Evolutionary conservation across 2,888 invertebrate species (phyloP).

Genomic region (Rugalucina vietnamica): DNA sequence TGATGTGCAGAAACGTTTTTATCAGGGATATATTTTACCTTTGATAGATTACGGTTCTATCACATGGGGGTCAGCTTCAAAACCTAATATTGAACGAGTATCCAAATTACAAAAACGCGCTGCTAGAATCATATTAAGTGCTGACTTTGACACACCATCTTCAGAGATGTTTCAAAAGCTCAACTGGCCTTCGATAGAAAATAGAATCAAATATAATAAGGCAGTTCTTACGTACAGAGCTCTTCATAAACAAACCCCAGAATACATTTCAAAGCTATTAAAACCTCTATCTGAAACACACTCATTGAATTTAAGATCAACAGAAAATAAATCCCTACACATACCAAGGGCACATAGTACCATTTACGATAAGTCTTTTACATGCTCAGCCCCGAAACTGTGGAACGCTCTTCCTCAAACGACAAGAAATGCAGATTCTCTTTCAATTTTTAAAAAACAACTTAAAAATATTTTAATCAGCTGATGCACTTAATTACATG

Average conservation of each 20-base stretch:
- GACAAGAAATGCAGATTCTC: too few relatives aligned
- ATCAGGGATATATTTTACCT: not conserved
- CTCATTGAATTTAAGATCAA: not conserved
- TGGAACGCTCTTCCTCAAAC: not conserved
- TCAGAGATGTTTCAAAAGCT: not conserved
- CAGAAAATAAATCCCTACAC: not conserved
- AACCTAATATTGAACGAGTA: not conserved
- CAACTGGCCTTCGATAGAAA: not conserved
- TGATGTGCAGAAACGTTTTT: not conserved
- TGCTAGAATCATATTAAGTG: not conserved
- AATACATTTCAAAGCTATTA: not conserved
- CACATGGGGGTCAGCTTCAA: not conserved
- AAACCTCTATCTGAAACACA: not conserved
- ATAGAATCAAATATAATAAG: not conserved
- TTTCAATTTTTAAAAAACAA: too few relatives aligned
- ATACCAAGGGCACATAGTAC: not conserved
- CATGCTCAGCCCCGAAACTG: not conserved
- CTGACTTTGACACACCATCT: not conserved
- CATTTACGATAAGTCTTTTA: not conserved
- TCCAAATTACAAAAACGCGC: not conserved
- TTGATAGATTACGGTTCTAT: not conserved
- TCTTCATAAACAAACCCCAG: not conserved
- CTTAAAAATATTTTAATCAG: too few relatives aligned
- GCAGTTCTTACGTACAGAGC: not conserved
- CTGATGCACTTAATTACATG: too few relatives aligned